A percentile compares a stretch with the other conserved stretches of the same genome.
Conservation (phyloP, 2,797 vertebrate species). For the Enteromius paludinosus region DNA sequence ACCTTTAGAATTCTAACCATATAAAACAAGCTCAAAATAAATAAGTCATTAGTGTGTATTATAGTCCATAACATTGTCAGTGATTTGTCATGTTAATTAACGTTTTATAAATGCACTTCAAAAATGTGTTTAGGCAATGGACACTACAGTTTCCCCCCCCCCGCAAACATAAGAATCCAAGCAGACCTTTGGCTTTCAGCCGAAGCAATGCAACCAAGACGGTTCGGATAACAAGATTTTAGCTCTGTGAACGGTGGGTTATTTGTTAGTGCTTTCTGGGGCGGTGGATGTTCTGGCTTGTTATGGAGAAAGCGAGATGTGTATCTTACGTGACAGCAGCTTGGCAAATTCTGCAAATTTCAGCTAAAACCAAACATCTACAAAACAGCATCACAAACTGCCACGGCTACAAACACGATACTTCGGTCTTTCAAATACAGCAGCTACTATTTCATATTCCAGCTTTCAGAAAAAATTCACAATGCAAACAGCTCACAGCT, state of each 20-base stretch:
- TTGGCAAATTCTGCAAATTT: conserved; percentile 7
- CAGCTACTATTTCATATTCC: conserved; percentile 13
- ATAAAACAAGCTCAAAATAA: conserved; percentile 80
- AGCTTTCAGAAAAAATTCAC: background rate
- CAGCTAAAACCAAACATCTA: conserved; percentile 29
- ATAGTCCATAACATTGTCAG: conserved; percentile 71
- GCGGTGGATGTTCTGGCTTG: conserved; percentile 11
- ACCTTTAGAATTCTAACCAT: conserved; percentile 84
- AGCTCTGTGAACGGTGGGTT: conserved; percentile 17
- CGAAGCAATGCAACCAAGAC: conserved; percentile 4
- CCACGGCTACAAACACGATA: conserved; percentile 17
- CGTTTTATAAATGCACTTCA: conserved; percentile 60
- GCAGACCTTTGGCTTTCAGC: conserved; percentile 3
- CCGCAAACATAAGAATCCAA: background rate
- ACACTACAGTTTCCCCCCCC: background rate
- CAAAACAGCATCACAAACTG: conserved; percentile 11
- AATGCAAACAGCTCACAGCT: background rate
- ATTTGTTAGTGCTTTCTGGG: conserved; percentile 21
- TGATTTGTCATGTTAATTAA: conserved; percentile 52
- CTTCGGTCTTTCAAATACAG: background rate
- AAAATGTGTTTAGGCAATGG: conserved; percentile 50
- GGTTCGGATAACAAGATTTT: conserved; percentile 2
- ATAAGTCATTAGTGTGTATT: conserved; percentile 43
- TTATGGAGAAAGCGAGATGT: conserved; percentile 10
- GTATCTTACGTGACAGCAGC: conserved; percentile 15